phyloP scores from a whole-genome alignment of 2,113 vertebrate species.

The Alces alces region DNA sequence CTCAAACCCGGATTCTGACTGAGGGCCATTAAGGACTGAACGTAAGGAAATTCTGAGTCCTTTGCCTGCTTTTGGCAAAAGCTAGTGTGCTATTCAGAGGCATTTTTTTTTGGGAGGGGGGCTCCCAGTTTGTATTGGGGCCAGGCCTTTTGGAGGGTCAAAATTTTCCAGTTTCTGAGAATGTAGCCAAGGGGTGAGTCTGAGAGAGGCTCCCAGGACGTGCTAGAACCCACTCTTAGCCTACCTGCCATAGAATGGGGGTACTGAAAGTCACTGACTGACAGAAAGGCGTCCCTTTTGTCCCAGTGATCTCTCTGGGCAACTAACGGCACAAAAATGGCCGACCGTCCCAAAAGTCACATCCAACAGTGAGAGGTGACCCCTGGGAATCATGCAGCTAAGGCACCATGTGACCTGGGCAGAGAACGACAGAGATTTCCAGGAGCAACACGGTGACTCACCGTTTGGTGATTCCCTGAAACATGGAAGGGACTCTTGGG shows the following conservation, averaged over 20 bases:
- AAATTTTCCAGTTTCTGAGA: not conserved
- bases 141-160: not conserved
- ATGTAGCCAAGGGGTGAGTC: not conserved
- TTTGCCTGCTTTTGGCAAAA: not conserved
- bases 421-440: not conserved
- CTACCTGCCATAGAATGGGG: not conserved
- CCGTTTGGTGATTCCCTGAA: not conserved
- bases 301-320: not conserved
- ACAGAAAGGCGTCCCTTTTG: not conserved
- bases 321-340: not conserved
- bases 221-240: not conserved
- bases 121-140: not conserved
- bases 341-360: rapidly evolving
- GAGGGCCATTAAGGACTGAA: not conserved
- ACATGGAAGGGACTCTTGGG: not conserved
- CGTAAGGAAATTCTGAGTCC: not conserved
- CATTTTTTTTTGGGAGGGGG: rapidly evolving
- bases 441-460: rapidly evolving
- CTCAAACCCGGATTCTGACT: not conserved
- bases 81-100: not conserved
- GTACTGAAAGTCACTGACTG: not conserved
- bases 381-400: not conserved
- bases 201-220: not conserved
- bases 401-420: not conserved
- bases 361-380: not conserved